phyloP scores from a whole-genome alignment of 2,797 vertebrate species.

The Otolemur crassicaudatus region DNA sequence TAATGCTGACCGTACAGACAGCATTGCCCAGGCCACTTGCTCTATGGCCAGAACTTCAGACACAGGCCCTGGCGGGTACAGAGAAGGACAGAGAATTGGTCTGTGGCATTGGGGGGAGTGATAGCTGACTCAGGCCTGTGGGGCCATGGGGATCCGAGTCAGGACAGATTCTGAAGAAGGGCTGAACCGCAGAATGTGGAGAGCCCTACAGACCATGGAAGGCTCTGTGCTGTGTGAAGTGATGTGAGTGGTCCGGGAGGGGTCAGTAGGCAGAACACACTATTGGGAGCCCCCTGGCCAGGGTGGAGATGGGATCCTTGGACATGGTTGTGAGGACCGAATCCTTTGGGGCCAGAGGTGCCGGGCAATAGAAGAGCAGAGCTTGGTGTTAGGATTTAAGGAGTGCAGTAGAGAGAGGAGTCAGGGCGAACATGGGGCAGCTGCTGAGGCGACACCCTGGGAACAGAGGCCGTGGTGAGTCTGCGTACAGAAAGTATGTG shows the following conservation, averaged over 20 bases:
- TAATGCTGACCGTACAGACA: accelerated
- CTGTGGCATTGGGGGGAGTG: not conserved
- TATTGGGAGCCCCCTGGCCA: accelerated
- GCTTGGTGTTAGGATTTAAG: not conserved
- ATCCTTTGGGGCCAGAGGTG: not conserved
- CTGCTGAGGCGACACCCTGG: not conserved
- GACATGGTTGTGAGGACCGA: not conserved
- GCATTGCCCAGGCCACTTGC: not conserved
- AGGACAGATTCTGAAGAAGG: not conserved
- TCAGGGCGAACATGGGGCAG: not conserved
- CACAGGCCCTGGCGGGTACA: not conserved
- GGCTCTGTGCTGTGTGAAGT: accelerated
- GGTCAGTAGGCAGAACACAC: not conserved
- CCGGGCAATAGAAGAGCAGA: not conserved
- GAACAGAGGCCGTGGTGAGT: too few relatives aligned
- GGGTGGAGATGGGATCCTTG: not conserved
- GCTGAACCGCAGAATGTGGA: not conserved
- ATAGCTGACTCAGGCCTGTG: not conserved
- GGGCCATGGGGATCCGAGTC: not conserved
- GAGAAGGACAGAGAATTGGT: not conserved
- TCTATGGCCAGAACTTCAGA: not conserved
- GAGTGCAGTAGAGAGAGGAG: not conserved
- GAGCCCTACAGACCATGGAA: not conserved
- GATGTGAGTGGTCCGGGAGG: not conserved
- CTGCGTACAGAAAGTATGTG: not conserved